Conservation (phyloP, 2,797 vertebrate genomes). For the Loris lydekkerianus region DNA sequence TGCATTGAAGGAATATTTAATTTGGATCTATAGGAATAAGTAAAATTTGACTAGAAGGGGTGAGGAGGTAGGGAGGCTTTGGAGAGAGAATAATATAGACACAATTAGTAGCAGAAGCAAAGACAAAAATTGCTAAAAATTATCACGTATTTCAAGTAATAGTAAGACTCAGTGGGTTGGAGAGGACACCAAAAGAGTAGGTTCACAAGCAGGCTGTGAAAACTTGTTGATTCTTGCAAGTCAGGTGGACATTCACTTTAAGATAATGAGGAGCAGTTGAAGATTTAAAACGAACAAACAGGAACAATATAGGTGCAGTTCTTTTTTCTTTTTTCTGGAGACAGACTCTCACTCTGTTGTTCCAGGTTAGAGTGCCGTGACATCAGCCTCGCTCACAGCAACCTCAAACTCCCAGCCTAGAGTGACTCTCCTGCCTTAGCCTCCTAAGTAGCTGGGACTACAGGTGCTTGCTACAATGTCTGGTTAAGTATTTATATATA, state of each 20-base stretch:
- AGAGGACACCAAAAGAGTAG: background rate
- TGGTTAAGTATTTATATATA: no score
- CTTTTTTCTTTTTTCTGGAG: background rate
- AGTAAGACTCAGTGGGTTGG: background rate
- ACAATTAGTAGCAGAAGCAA: background rate
- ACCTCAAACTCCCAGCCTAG: no score
- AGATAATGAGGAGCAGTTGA: background rate
- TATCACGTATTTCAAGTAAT: background rate
- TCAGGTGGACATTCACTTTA: background rate
- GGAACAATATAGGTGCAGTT: no score
- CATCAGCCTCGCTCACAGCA: no score
- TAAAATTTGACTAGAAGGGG: background rate
- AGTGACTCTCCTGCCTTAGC: no score
- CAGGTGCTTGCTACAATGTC: no score
- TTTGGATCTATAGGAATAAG: constrained; percentile 20
- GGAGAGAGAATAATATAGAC: background rate
- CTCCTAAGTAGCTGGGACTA: no score
- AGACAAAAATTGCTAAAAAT: background rate
- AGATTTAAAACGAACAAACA: background rate
- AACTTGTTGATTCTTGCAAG: background rate
- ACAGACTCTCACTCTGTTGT: no score
- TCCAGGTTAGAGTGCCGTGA: no score
- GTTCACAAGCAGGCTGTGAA: background rate
- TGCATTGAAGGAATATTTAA: background rate
- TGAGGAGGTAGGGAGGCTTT: background rate